Base-by-base conservation (phyloP, 2,113 vertebrate species). In the Tinamus guttatus region DNA sequence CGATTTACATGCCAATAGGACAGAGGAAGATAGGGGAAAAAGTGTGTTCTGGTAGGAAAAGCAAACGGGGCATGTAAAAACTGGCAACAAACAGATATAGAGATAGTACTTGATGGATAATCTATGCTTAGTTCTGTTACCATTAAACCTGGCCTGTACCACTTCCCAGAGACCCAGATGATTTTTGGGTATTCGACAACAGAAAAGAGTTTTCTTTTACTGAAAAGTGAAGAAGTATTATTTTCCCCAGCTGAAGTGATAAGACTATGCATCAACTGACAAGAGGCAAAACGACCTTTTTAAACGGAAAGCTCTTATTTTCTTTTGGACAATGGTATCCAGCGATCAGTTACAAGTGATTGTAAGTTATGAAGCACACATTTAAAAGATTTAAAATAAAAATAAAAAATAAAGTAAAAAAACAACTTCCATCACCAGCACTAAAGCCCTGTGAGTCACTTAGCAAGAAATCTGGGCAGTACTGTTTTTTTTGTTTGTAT, bases 301-400 rank as follows among this genome's bases (percentile, higher is more conserved):
- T 7, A 71, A 85, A 81, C 2, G 2, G 15, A 22, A 93, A 69
- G 49, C 9, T 47, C 41, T 79, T 63, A 40, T 28, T 84, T 80
- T 92, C 24, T 15, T 71, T 75, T 51, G 10, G 60, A 60, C 36
- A 59, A 74, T 8, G 82, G 8, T 47, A 84, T 58, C 41, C 36
- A 59, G 62, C 13, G 5, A 15, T n/a, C 36, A 63, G 62, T 13
- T 5, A 13, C 16, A 91, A 68, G 0, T 0, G 64, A 52, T 41
- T 21, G 64, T 45, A 14, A n/a, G 49, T 43, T 16, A 58, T 20
- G 25, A 73, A 62, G 81, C 17, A 73, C 87, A 67, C 8, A 58
- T 47, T 82, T 52, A 82, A 70, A 13, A 90, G 30, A 45, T 83
- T 49, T 22, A 49, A 49, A 49, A 22, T 20, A 49, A 49, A 49